These are phyloP conservation scores for Ricordea florida DNA, from an alignment of 92 coral and sea anemone genomes.

Conservation along the genomic window DNA sequence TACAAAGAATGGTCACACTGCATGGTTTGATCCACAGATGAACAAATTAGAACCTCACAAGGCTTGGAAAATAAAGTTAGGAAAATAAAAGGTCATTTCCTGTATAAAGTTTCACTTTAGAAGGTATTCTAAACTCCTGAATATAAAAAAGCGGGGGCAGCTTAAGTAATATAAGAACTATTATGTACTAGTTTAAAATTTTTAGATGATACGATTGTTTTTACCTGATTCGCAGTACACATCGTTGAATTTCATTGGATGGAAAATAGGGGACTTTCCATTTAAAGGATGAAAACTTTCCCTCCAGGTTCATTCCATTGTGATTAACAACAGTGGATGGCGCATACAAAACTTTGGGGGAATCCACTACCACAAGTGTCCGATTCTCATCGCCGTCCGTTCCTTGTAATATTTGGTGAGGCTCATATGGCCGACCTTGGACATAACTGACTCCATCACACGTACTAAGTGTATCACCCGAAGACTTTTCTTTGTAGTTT, in stretches of 20 bases:
- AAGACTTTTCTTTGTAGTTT: not conserved
- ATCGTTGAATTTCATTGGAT: constrained; percentile 22
- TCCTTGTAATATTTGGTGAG: constrained; percentile 20
- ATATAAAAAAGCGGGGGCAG: too few relatives aligned
- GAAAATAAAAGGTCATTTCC: too few relatives aligned
- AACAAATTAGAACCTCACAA: too few relatives aligned
- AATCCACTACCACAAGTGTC: not conserved
- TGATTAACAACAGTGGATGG: constrained; percentile 44
- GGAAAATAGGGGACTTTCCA: constrained; percentile 31
- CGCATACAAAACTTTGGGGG: constrained; percentile 3
- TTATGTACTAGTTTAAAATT: too few relatives aligned
- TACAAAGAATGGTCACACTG: too few relatives aligned
- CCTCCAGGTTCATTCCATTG: constrained; percentile 25
- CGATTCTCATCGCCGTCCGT: not conserved
- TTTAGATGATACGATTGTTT: too few relatives aligned
- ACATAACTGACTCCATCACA: not conserved
- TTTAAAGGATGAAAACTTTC: constrained; percentile 17
- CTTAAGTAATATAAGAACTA: too few relatives aligned
- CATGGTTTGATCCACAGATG: too few relatives aligned
- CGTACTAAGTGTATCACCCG: not conserved
- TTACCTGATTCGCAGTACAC: constrained; percentile 41
- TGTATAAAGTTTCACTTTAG: too few relatives aligned
- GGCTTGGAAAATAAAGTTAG: too few relatives aligned
- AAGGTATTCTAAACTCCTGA: too few relatives aligned
- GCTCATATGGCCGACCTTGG: constrained; percentile 3